Percentiles rank a stretch among this genome's conserved stretches.
Conservation (phyloP, 2,113 vertebrate genomes). For the Scomber scombrus region DNA sequence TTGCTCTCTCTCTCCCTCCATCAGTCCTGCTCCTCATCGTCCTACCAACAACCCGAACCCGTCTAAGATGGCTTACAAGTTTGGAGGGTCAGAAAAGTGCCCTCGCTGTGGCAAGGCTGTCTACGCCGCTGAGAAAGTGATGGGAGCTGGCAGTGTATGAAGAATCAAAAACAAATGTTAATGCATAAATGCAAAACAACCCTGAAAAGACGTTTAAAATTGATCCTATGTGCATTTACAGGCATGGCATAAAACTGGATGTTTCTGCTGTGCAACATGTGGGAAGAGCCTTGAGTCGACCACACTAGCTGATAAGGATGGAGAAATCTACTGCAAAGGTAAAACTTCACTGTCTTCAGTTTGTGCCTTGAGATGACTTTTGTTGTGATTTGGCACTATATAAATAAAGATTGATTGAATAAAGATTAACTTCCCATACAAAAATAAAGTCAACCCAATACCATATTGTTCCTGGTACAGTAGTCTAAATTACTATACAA, state of each 20-base stretch:
- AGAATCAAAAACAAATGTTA: background rate
- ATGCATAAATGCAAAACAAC: background rate
- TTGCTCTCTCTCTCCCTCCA: background rate
- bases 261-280: conserved; percentile 94
- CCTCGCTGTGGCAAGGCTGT: conserved; percentile 92
- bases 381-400: too few species aligned
- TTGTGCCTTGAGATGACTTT: too few species aligned
- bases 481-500: background rate
- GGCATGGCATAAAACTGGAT: conserved; percentile 94
- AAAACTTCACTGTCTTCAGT: background rate
- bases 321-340: conserved; percentile 98
- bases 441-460: background rate
- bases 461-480: background rate
- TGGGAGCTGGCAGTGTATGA: conserved; percentile 93
- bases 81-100: conserved; percentile 90
- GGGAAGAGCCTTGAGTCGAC: conserved; percentile 96
- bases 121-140: conserved; percentile 95
- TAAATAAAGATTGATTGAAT: too few species aligned
- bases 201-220: background rate
- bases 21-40: conserved; percentile 82
- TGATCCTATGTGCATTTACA: conserved; percentile 54
- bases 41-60: conserved; percentile 90
- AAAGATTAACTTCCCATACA: background rate
- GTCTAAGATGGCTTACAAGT: conserved; percentile 90
- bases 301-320: conserved; percentile 94